Evolutionary conservation across 2,113 vertebrate species (phyloP).

Genomic region (Aramus guarauna): DNA sequence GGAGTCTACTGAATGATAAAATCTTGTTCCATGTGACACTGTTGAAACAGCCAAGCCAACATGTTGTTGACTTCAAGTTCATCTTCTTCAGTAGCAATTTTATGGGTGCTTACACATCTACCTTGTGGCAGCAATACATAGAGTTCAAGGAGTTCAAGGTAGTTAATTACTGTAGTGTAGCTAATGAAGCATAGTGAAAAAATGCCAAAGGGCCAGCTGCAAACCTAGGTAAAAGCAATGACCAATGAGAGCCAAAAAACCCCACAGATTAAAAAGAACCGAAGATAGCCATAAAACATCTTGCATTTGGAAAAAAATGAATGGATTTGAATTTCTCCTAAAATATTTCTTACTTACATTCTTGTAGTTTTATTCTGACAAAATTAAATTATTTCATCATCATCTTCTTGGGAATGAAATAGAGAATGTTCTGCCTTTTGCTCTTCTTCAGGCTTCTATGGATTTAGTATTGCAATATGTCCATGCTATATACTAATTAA

Average conservation of each 20-base stretch:
- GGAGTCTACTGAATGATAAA: neutral
- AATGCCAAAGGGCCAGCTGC: neutral
- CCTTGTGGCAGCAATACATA: neutral
- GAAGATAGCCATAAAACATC: neutral
- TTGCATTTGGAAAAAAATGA: neutral
- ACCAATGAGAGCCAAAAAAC: neutral
- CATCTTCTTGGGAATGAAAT: neutral
- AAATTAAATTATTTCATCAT: neutral
- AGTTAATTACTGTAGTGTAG: neutral
- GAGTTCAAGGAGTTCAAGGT: neutral
- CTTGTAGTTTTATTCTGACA: neutral
- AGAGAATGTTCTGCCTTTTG: neutral
- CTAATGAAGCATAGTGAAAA: neutral
- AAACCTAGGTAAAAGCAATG: neutral
- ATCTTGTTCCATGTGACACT: neutral
- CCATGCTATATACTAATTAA: neutral
- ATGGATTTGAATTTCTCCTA: neutral
- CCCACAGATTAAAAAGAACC: neutral
- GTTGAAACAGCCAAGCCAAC: neutral
- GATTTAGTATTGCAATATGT: neutral
- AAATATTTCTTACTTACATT: neutral
- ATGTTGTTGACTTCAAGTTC: neutral
- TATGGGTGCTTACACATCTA: neutral
- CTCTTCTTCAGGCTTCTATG: neutral
- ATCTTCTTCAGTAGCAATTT: neutral